A percentile compares a stretch with the other conserved stretches of the same genome.
These are phyloP conservation scores for Guaruba guarouba DNA, from an alignment of 2,113 vertebrate genomes.

Conservation along the genomic window DNA sequence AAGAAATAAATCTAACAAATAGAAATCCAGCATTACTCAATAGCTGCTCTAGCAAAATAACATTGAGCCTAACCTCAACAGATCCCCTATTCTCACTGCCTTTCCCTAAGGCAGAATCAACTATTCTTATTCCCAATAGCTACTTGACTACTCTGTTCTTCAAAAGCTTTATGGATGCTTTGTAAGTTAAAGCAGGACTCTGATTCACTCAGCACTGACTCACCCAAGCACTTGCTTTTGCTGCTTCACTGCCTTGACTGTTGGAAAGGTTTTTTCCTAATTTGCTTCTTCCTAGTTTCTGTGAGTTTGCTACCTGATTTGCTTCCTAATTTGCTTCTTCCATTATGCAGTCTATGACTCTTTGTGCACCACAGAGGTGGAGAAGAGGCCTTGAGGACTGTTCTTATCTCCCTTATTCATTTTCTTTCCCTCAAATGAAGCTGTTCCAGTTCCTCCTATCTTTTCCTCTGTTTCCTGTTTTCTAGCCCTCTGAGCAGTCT, in stretches of 20 bases:
- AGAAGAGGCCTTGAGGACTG: not conserved
- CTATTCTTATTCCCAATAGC: not conserved
- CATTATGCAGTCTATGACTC: not conserved
- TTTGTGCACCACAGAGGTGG: not conserved
- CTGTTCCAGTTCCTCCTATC: not conserved
- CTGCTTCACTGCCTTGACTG: not conserved
- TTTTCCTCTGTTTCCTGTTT: not conserved
- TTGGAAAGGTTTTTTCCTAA: not conserved
- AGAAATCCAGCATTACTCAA: slow-evolving; percentile 28
- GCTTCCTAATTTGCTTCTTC: not conserved
- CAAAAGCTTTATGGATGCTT: not conserved
- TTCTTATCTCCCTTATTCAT: not conserved
- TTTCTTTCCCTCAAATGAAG: not conserved
- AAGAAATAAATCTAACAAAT: slow-evolving; percentile 18
- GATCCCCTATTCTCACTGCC: not conserved
- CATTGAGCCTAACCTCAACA: slow-evolving; percentile 1
- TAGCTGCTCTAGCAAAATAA: not conserved
- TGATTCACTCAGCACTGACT: slow-evolving; percentile 7
- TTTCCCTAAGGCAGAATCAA: not conserved
- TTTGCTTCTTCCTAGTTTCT: not conserved
- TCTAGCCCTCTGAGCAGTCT: not conserved
- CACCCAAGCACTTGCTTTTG: not conserved
- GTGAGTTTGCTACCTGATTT: not conserved
- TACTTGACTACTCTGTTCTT: slow-evolving; percentile 15
- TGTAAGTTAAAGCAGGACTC: not conserved